phyloP scores from a whole-genome alignment of 2,797 vertebrate species.

The Halcyon chelicuti region DNA sequence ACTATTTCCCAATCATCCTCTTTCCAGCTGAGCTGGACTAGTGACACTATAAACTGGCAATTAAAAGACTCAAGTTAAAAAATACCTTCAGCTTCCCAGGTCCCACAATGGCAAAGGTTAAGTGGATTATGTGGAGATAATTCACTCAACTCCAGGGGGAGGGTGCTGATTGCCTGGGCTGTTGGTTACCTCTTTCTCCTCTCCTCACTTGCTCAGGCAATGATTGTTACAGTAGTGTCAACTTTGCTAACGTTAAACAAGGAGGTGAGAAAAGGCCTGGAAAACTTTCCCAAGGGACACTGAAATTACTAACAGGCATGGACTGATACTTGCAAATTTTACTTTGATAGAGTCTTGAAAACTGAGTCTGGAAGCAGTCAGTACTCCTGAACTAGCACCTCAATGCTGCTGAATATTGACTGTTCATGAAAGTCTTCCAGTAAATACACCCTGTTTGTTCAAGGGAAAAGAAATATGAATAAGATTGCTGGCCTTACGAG shows the following conservation, averaged over 20 bases:
- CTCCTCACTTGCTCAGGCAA: slow-evolving; percentile 25
- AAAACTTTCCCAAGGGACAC: neutral
- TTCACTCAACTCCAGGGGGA: slow-evolving; percentile 75
- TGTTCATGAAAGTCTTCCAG: neutral
- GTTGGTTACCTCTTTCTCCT: slow-evolving; percentile 31
- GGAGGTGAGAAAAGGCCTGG: neutral
- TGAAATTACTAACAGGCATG: neutral
- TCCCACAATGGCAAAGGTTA: slow-evolving; percentile 82
- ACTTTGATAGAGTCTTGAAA: neutral
- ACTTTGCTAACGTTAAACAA: slow-evolving; percentile 30
- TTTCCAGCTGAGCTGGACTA: slow-evolving; percentile 78
- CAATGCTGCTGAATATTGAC: neutral
- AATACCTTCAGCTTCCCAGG: slow-evolving; percentile 79
- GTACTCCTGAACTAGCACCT: neutral
- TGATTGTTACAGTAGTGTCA: slow-evolving; percentile 11
- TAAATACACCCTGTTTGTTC: neutral
- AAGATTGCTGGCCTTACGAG: neutral
- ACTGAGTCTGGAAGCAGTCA: neutral
- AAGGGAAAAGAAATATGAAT: neutral
- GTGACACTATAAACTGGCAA: slow-evolving; percentile 80
- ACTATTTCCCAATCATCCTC: slow-evolving; percentile 78
- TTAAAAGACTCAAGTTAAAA: slow-evolving; percentile 81
- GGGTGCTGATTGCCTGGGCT: slow-evolving; percentile 64
- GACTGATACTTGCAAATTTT: slow-evolving; percentile 29
- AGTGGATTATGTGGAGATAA: slow-evolving; percentile 85